These are phyloP conservation scores for Labeo calbasu DNA, from an alignment of 2,797 vertebrate species.

Conservation along the genomic window DNA sequence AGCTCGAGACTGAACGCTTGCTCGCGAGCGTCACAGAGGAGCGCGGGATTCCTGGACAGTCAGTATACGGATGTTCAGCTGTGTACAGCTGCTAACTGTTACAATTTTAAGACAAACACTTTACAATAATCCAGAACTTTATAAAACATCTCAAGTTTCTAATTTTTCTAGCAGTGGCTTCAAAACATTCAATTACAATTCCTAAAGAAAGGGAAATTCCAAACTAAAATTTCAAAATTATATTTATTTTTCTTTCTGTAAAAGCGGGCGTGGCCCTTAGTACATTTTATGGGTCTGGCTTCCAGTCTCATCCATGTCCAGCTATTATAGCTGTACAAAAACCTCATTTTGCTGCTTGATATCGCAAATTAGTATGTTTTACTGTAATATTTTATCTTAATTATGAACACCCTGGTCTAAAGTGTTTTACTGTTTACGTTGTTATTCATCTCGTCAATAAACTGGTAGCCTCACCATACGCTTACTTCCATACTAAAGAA, in stretches of 20 bases:
- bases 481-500: too few species aligned
- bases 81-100: background rate
- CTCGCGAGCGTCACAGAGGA: slow-evolving; percentile 23
- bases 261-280: too few species aligned
- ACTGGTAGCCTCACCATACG: too few species aligned
- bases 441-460: too few species aligned
- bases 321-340: too few species aligned
- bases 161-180: background rate
- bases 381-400: too few species aligned
- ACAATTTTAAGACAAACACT: background rate
- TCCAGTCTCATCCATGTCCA: too few species aligned
- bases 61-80: background rate
- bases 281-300: too few species aligned
- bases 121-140: background rate
- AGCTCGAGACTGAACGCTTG: slow-evolving; percentile 7
- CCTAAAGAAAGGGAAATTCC: background rate
- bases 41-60: slow-evolving; percentile 24
- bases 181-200: background rate
- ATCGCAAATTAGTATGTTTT: too few species aligned
- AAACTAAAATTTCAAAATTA: background rate
- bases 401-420: too few species aligned
- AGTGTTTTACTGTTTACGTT: too few species aligned
- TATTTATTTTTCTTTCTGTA: background rate
- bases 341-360: too few species aligned
- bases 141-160: background rate